Conservation (phyloP, 2,888 invertebrate species). For the Drymonia ruficornis region DNA sequence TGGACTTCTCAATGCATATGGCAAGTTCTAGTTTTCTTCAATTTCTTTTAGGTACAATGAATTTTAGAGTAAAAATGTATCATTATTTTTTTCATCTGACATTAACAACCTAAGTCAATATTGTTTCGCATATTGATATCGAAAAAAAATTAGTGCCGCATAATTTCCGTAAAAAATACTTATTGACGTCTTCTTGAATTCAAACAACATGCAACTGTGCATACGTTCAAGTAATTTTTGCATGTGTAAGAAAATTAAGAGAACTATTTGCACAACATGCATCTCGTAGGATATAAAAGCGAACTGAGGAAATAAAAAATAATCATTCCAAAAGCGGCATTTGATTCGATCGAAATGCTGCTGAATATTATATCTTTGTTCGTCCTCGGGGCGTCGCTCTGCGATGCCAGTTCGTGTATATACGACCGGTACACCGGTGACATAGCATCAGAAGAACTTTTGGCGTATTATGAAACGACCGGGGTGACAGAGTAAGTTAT, state of each 20-base stretch:
- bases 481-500: conserved; percentile 11
- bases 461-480: neutral
- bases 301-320: neutral
- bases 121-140: too few species aligned
- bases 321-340: neutral
- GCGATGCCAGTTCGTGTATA: neutral
- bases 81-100: too few species aligned
- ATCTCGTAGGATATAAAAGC: neutral
- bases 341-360: conserved; percentile 7
- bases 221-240: neutral
- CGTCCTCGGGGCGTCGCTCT: neutral
- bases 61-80: too few species aligned
- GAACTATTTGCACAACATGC: too few species aligned
- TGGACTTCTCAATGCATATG: too few species aligned
- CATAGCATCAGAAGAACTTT: neutral
- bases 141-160: too few species aligned
- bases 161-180: neutral
- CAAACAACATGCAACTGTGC: neutral
- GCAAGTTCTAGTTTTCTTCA: too few species aligned
- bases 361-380: conserved; percentile 4
- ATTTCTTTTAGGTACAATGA: too few species aligned
- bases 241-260: too few species aligned
- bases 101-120: too few species aligned
- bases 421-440: conserved; percentile 6
- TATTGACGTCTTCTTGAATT: neutral